A percentile compares a stretch with the other conserved stretches of the same genome.
These are phyloP conservation scores for Limnephilus auricula DNA, from an alignment of 2,888 invertebrate genomes.

Conservation along the genomic window DNA sequence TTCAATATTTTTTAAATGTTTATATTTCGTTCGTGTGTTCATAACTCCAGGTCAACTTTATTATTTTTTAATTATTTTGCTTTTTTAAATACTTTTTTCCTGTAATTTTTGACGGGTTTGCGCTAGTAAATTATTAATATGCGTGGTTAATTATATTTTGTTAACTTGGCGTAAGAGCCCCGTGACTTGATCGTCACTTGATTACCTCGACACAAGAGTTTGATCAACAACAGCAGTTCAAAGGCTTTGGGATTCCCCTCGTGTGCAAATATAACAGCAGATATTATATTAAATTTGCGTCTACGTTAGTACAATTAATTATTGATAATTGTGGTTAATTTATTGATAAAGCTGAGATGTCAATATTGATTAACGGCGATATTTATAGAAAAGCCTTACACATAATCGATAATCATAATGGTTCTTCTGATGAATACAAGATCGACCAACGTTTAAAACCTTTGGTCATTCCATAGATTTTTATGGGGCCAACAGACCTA, in stretches of 20 bases:
- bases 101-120: no score
- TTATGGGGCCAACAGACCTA: no score
- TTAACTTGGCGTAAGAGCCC: not conserved
- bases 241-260: not conserved
- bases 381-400: not conserved
- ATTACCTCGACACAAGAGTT: not conserved
- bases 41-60: no score
- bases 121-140: no score
- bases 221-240: not conserved
- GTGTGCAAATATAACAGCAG: not conserved
- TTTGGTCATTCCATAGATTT: not conserved
- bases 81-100: no score
- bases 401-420: not conserved
- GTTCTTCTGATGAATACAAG: not conserved
- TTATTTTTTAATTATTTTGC: no score
- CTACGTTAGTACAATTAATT: not conserved
- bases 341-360: not conserved
- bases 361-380: not conserved
- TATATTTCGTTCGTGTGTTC: no score
- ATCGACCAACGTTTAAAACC: not conserved
- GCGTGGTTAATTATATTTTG: no score
- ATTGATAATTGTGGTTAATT: no score
- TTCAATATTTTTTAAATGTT: no score
- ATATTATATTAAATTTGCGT: not conserved
- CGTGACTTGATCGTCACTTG: not conserved